phyloP scores from a whole-genome alignment of 1,140 invertebrate species.

The Elymnias hypermnestra region DNA sequence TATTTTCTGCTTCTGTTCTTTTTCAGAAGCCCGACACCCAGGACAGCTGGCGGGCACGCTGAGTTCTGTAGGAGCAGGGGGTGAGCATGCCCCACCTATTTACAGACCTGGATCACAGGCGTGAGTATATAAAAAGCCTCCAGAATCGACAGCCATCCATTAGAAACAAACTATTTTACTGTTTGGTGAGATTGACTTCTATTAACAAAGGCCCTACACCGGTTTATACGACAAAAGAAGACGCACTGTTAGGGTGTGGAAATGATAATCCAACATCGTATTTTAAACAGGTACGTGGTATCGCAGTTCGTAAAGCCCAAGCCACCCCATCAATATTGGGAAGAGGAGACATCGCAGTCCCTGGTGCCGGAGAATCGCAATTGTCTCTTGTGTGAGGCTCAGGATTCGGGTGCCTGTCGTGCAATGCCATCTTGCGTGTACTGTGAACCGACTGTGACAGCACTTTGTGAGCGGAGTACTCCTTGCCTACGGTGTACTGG shows the following conservation, averaged over 20 bases:
- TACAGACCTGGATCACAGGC: conserved; percentile 59
- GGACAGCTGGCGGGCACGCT: conserved; percentile 43
- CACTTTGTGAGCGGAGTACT: conserved; percentile 55
- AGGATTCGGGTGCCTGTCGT: conserved; percentile 59
- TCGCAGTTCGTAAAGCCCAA: conserved; percentile 63
- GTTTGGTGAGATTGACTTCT: too few relatives aligned
- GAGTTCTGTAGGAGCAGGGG: conserved; percentile 45
- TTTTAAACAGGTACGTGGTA: conserved; percentile 57
- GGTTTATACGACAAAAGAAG: too few relatives aligned
- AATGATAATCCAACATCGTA: too few relatives aligned
- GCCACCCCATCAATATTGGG: conserved; percentile 64
- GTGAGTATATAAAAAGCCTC: too few relatives aligned
- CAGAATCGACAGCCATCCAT: too few relatives aligned
- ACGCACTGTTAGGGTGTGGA: too few relatives aligned
- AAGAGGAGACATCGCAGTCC: conserved; percentile 55
- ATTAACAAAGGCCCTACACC: too few relatives aligned
- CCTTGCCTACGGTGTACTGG: conserved; percentile 59
- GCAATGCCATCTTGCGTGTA: conserved; percentile 65
- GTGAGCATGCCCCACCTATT: conserved; percentile 44
- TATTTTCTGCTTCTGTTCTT: too few relatives aligned
- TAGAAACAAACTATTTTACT: too few relatives aligned
- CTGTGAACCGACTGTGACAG: conserved; percentile 64
- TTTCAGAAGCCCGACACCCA: conserved; percentile 26
- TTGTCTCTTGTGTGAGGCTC: conserved; percentile 58
- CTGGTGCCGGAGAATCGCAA: conserved; percentile 63